Evolutionary conservation across 2,113 vertebrate genomes (phyloP), one percentile per base, ranked within the genome.

Genomic region (Amia ocellicauda): DNA sequence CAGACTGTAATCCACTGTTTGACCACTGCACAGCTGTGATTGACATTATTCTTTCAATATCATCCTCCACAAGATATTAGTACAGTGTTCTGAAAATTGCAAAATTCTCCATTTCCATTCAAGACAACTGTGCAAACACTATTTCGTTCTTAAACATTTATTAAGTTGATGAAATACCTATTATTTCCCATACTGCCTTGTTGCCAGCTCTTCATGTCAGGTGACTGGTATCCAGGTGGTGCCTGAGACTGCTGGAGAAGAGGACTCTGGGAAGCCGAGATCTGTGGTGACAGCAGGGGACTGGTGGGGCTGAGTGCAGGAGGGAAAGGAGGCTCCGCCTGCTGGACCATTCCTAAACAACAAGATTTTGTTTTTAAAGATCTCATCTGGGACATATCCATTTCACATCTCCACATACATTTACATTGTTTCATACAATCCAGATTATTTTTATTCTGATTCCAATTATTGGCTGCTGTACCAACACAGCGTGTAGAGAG

Each of bases 161-260:
- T 11, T 36, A 11, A 11, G 5, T 50, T 17, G 16, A 7, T 29
- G 28, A 3, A 81, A 74, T 68, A 97, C 95, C 86, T 90, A 85
- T 83, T 93, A 73, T 75, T 90, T 62, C 82, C 86, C 68, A 94
- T 80, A 62, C 88, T 73, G 40, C 90, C 86, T 78, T 91, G 94
- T 79, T 92, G 94, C 95, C 95, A 98, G 81, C 78, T 91, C 85
- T 95, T 97, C 78, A 94, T 88, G 70, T 97, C 94, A 13, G 93
- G 89, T 4, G 94, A 92, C 88, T 95, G 93, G 83, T 95, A 98
- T 62, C 93, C 91, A 8, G 93, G 83, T 1, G 89, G 72, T 0
- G 91, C 87, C 0, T 90, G 88, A 1, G 89, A 83, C 7, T 92
- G 90, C 77, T 94, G 93, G 60, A 97, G 90, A 85, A 97, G 77